A percentile compares a stretch with the other conserved stretches of the same genome.
phyloP scores from a whole-genome alignment of 2,888 invertebrate species.

The Ceraclea dissimilis region DNA sequence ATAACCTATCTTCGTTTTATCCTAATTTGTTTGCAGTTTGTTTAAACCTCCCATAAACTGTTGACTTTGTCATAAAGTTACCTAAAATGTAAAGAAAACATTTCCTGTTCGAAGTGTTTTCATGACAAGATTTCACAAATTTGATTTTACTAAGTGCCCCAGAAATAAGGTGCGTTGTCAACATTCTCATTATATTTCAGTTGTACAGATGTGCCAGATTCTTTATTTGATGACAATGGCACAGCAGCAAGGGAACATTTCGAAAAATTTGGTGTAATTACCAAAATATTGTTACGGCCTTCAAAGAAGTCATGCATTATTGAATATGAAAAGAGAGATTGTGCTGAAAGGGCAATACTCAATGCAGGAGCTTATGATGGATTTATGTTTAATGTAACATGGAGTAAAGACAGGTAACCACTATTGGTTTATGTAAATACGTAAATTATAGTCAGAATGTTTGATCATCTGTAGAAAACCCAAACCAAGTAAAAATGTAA shows the following conservation, averaged over 20 bases:
- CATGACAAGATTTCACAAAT: too few species aligned
- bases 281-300: slow-evolving; percentile 56
- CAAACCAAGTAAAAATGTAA: too few species aligned
- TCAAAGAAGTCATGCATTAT: slow-evolving; percentile 59
- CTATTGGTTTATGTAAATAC: slow-evolving; percentile 24
- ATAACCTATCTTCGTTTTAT: too few species aligned
- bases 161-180: too few species aligned
- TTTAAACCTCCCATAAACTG: too few species aligned
- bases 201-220: slow-evolving; percentile 58
- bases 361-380: slow-evolving; percentile 56
- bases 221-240: slow-evolving; percentile 50
- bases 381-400: slow-evolving; percentile 52
- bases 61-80: too few species aligned
- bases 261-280: slow-evolving; percentile 62
- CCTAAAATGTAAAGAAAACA: too few species aligned
- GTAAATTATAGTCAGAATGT: slow-evolving; percentile 27
- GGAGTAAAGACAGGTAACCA: slow-evolving; percentile 40
- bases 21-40: too few species aligned
- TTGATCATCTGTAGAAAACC: too few species aligned
- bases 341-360: slow-evolving; percentile 51
- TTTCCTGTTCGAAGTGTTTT: too few species aligned
- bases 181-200: too few species aligned
- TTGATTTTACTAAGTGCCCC: too few species aligned
- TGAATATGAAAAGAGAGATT: slow-evolving; percentile 56
- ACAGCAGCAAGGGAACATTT: slow-evolving; percentile 58